Base-by-base conservation (phyloP, 2,888 invertebrate genomes). In the Lochmaea capreae region DNA sequence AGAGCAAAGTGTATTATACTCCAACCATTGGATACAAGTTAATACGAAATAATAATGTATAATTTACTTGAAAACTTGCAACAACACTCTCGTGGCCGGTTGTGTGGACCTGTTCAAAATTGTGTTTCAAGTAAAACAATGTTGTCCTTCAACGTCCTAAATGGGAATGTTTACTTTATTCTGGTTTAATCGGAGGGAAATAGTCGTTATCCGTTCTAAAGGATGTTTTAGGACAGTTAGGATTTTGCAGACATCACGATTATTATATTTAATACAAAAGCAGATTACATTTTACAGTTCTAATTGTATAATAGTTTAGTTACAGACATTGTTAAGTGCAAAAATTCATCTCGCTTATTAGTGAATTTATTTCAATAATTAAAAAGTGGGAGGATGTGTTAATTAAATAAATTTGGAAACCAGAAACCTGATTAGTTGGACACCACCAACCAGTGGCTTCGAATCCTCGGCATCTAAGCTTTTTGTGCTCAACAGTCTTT, bases 1-100 rank as follows among this genome's bases (percentile, higher is more conserved):
- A 16, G 54, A 54, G 54, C 54, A 54, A 54, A 54, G 54, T 54
- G 54, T 54, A 54, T 54, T 54, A 54, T 54, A 16, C 54, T 54
- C 16, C 16, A 54, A 18, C 54, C 54, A 54, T 54, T 54, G 54
- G 4, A 54, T 54, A 52, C 9, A 18, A 54, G 16, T 54, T 54
- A 18, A 54, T 54, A 1, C 16, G 16, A 54, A 54, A 54, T 54
- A 10, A 49, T 49, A 12, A 49, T 49, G 18, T 54, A 54, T 54
- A 54, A 54, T 54, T 54, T 54, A 54, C 18, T 54, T 18, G 6
- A 54, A 54, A 54, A 18, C 54, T 18, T 6, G 16, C 18, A 54
- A 54, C 54, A 54, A 54, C 16, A 18, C 54, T 54, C 11, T 18
- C 6, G 18, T 54, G 52, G 1, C 3, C 52, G 18, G 52, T 54